A percentile compares a stretch with the other conserved stretches of the same genome.
phyloP scores from a whole-genome alignment of 2,888 invertebrate genomes.

The Hylaea fasciaria region DNA sequence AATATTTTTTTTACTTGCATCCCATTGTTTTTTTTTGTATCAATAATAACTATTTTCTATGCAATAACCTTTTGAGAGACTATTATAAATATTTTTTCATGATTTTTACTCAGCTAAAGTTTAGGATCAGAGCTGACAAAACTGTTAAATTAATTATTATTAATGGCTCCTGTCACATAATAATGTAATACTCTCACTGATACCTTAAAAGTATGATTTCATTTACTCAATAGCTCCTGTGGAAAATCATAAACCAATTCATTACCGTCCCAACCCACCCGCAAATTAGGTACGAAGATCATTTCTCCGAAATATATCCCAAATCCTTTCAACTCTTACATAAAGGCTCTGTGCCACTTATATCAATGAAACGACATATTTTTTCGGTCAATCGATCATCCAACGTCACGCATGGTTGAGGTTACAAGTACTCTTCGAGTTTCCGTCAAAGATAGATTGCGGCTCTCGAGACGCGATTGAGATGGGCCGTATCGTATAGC shows the following conservation, averaged over 20 bases:
- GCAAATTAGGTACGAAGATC: slow-evolving; percentile 30
- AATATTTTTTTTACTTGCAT: too few relatives aligned
- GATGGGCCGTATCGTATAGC: slow-evolving; percentile 5
- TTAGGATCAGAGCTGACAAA: too few relatives aligned
- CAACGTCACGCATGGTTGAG: slow-evolving; percentile 45
- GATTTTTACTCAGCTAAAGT: too few relatives aligned
- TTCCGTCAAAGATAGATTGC: slow-evolving; percentile 49
- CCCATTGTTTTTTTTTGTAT: too few relatives aligned
- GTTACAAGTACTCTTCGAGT: slow-evolving; percentile 43
- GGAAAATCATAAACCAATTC: slow-evolving; percentile 14
- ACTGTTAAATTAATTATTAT: background rate
- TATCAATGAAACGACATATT: slow-evolving; percentile 44
- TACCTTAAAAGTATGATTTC: background rate
- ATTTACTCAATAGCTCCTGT: background rate
- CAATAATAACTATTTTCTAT: too few relatives aligned
- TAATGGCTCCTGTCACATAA: background rate
- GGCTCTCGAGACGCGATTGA: slow-evolving; percentile 38
- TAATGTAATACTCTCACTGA: background rate
- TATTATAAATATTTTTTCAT: too few relatives aligned
- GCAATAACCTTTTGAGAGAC: too few relatives aligned
- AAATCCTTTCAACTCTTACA: slow-evolving; percentile 39
- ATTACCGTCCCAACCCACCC: slow-evolving; percentile 10
- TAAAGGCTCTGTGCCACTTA: slow-evolving; percentile 40
- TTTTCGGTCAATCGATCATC: slow-evolving; percentile 49
- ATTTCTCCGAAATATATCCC: slow-evolving; percentile 21